Evolutionary conservation across 1,140 invertebrate species (phyloP), one percentile per base, ranked within the genome.

Genomic region (Drosophila erecta): DNA sequence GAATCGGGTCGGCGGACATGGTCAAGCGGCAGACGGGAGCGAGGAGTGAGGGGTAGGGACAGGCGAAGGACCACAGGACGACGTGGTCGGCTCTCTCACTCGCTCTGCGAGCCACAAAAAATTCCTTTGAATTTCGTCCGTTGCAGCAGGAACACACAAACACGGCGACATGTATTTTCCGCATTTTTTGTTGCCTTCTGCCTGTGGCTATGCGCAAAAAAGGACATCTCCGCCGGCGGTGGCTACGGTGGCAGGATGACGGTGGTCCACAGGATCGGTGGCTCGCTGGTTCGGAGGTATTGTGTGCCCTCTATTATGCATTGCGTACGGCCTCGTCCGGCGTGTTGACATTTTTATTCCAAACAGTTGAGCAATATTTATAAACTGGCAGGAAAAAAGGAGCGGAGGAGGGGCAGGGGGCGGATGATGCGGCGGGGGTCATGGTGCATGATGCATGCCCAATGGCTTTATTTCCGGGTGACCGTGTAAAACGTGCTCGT

Each of bases 271-370:
- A 50, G 47, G 47, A 50, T 50, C 47, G 47, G 47, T 50, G 47
- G 47, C 11, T 33, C 43, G 33, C 30, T 30, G 6, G 22, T 40
- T 38, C 15, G 27, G 43, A 50, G 40, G 43, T 50, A 50, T 56
- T 75, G 57, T 83, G 71, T 79, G 66, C 70, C 67, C 84, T 86
- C 84, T 85, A 89, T 86, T 89, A 87, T 86, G 84, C 83, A 89
- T 79, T 89, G 75, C 61, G 70, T 49, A 64, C 62, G 75, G 61
- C 79, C 84, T 76, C 71, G 71, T 64, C 64, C 64, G 55, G 37
- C 51, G 79, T 89, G 83, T 87, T 87, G 83, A 87, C 83, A 87
- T 79, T 89, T 89, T 89, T 79, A 87, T 87, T 89, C 84, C 83
- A 89, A 69, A 70, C 76, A 84, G 66, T 89, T 87, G 60, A 79